These are phyloP conservation scores for Austrofundulus limnaeus DNA, from an alignment of 2,113 vertebrate species.

Conservation along the genomic window DNA sequence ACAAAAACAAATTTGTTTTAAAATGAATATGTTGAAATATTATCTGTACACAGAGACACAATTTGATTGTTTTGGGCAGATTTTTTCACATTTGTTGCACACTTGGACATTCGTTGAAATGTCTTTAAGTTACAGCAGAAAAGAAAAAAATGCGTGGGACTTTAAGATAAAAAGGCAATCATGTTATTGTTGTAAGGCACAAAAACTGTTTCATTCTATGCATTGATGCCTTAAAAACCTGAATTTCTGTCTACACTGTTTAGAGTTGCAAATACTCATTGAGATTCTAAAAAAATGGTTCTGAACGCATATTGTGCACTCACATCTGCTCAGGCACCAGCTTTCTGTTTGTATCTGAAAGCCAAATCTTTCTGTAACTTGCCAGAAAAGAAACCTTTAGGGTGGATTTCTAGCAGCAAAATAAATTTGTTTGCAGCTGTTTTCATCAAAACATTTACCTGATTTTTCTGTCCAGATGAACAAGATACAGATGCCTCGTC, in stretches of 20 bases:
- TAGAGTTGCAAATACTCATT: constrained; percentile 4
- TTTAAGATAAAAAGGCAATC: too few relatives aligned
- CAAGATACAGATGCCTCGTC: constrained; percentile 4
- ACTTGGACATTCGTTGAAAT: constrained; percentile 7
- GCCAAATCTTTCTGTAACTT: constrained; percentile 14
- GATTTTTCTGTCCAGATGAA: constrained; percentile 25
- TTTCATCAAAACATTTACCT: constrained; percentile 12
- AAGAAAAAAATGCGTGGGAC: too few relatives aligned
- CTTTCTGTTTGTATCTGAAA: neutral
- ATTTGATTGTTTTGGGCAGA: too few relatives aligned
- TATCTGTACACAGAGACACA: too few relatives aligned
- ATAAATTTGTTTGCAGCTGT: constrained; percentile 33
- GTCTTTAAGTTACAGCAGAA: too few relatives aligned
- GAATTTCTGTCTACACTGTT: constrained; percentile 18
- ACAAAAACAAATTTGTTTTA: neutral
- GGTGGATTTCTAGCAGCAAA: constrained; percentile 10
- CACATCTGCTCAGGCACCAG: constrained; percentile 18
- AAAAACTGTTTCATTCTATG: too few relatives aligned
- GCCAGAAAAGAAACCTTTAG: constrained; percentile 4
- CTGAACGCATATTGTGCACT: constrained; percentile 6
- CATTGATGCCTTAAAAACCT: too few relatives aligned
- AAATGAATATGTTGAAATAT: neutral
- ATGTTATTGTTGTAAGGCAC: too few relatives aligned
- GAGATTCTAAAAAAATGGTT: neutral
- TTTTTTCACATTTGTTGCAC: constrained; percentile 38